These are phyloP conservation scores for Drosophila mayaguana DNA, from an alignment of 2,888 invertebrate species.

Conservation along the genomic window DNA sequence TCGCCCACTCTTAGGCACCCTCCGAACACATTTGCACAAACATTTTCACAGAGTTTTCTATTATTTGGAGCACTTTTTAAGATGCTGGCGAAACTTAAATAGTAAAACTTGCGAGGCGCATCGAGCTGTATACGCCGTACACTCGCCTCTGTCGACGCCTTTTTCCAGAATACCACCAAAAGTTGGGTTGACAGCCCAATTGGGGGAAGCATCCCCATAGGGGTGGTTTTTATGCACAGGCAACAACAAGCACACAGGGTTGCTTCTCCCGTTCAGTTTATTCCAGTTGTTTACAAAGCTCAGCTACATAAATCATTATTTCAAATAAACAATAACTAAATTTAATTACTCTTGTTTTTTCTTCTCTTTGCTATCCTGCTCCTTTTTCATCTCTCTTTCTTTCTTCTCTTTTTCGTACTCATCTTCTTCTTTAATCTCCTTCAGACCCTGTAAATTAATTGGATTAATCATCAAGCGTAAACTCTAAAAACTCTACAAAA, in stretches of 20 bases:
- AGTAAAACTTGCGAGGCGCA: slow-evolving; percentile 23
- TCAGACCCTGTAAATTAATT: slow-evolving; percentile 45
- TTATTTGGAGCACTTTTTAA: neutral
- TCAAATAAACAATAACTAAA: slow-evolving; percentile 1
- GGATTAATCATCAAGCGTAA: neutral
- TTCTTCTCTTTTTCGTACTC: neutral
- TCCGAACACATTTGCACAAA: slow-evolving; percentile 13
- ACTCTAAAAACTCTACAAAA: neutral
- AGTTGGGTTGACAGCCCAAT: slow-evolving; percentile 55
- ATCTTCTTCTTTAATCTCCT: slow-evolving; percentile 32
- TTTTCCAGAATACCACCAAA: slow-evolving; percentile 70
- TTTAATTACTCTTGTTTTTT: slow-evolving; percentile 1
- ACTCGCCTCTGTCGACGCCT: slow-evolving; percentile 75
- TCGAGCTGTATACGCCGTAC: slow-evolving; percentile 33
- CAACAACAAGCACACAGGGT: slow-evolving; percentile 69
- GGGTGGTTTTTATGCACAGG: slow-evolving; percentile 69
- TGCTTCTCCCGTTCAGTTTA: slow-evolving; percentile 61
- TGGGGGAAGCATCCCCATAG: slow-evolving; percentile 56
- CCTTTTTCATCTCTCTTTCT: neutral
- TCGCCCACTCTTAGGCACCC: slow-evolving; percentile 15
- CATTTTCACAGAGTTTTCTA: slow-evolving; percentile 12
- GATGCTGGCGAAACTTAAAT: slow-evolving; percentile 16
- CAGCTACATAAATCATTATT: slow-evolving; percentile 10
- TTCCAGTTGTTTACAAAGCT: slow-evolving; percentile 44
- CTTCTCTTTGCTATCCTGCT: neutral